A percentile compares a stretch with the other conserved stretches of the same genome.
phyloP scores from a whole-genome alignment of 2,797 vertebrate species.

The Poliocrania exsul region DNA sequence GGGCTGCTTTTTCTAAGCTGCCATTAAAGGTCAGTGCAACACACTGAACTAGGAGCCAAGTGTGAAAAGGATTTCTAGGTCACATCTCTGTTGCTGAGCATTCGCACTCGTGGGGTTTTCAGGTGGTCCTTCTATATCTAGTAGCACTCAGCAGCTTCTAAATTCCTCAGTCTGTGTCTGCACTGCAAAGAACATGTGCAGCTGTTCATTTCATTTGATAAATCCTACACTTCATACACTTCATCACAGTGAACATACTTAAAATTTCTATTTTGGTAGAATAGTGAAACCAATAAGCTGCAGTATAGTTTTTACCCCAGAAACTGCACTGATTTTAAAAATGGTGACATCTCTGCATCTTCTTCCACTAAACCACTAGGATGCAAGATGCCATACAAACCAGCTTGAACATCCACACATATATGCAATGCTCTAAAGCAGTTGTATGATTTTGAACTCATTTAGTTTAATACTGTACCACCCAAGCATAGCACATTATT shows the following conservation, averaged over 20 bases:
- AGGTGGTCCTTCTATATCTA: constrained; percentile 44
- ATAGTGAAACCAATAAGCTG: background rate
- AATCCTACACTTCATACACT: constrained; percentile 21
- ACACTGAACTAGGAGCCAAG: background rate
- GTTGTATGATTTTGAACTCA: background rate
- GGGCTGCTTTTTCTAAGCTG: constrained; percentile 1
- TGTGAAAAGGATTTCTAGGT: constrained; percentile 22
- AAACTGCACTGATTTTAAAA: background rate
- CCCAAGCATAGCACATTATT: background rate
- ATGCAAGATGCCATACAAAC: background rate
- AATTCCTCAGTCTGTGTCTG: background rate
- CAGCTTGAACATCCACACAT: background rate
- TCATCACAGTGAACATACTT: constrained; percentile 11
- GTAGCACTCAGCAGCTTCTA: constrained; percentile 40
- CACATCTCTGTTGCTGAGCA: background rate
- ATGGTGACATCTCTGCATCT: background rate
- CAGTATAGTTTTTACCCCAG: background rate
- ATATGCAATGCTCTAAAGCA: background rate
- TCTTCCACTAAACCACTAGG: background rate
- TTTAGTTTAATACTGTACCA: background rate
- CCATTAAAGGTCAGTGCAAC: constrained; percentile 16
- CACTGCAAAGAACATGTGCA: background rate
- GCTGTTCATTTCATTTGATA: constrained; percentile 45
- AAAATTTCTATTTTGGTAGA: background rate
- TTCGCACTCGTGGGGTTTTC: background rate